Evolutionary conservation across 1,140 invertebrate genomes (phyloP), one percentile per base, ranked within the genome.

Genomic region (Magallana gigas): DNA sequence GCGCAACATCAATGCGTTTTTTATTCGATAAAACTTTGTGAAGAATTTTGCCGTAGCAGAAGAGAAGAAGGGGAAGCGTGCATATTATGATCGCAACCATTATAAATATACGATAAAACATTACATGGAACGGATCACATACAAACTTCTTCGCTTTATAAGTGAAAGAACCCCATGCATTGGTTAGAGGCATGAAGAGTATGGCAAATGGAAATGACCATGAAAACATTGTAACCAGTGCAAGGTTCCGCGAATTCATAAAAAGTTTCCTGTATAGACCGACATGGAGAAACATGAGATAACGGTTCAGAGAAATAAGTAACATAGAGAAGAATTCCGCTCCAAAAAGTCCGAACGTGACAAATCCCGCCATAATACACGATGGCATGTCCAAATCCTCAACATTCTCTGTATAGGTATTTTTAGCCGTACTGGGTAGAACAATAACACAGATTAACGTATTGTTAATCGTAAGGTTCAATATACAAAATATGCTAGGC

Each of bases 81-180:
- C 48, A 57, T 18, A 83, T 57, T 9, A 57, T 83, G 14, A 58
- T 18, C 18, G 57, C 48, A 18, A 58, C n/a, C 81, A 83, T 58
- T 1, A 83, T 58, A n/a, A 57, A 83, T 29, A 57, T 83, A 11
- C 81, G 48, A 16, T 83, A 83, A 83, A 57, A 57, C 57, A n/a
- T 57, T 56, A 58, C 11, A 83, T 83, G 48, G 23, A 57, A 83
- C 16, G 81, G 81, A 83, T 83, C 57, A 58, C 81, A 83, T 9
- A 83, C 48, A 83, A 83, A 83, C 57, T 83, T 58, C 48, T 83
- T 83, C 18, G 56, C 57, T 57, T 57, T 58, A 16, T 83, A 83
- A 16, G 48, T 57, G 57, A 83, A 83, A n/a, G 48, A 57, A 0
- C 81, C 81, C 81, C 81, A 83, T 16, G 57, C 57, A 57, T 58